These are phyloP conservation scores for Cyprinus carpio DNA, from an alignment of 2,113 vertebrate species.

Conservation along the genomic window DNA sequence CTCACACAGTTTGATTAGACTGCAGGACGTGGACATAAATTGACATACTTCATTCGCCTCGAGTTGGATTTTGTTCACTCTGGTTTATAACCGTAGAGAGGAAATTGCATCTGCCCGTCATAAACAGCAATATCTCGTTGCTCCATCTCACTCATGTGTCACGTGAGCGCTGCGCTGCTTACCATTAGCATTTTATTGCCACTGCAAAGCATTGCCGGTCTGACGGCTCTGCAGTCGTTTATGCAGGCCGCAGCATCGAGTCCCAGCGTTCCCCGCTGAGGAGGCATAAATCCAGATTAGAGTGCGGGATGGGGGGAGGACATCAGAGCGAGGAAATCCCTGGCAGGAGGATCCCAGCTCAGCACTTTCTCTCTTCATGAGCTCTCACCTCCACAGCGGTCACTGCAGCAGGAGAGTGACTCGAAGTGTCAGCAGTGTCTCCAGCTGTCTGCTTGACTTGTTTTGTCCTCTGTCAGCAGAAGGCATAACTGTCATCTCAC, in stretches of 20 bases:
- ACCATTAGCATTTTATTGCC: conserved; percentile 71
- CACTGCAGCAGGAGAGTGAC: conserved; percentile 17
- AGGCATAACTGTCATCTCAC: not conserved
- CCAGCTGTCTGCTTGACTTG: not conserved
- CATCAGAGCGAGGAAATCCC: conserved; percentile 74
- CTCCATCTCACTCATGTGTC: conserved; percentile 53
- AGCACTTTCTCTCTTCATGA: conserved; percentile 62
- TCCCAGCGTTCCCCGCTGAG: conserved; percentile 41
- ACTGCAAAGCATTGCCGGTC: conserved; percentile 71
- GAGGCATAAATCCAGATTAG: conserved; percentile 46
- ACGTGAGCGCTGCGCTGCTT: conserved; percentile 71
- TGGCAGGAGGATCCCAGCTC: conserved; percentile 71
- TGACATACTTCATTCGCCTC: not conserved
- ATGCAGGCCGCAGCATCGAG: not conserved
- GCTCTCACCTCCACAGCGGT: not conserved
- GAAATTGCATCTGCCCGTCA: not conserved
- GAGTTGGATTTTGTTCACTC: not conserved
- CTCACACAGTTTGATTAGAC: not conserved
- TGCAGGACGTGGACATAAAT: not conserved
- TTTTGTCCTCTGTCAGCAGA: not conserved
- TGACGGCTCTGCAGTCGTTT: conserved; percentile 37
- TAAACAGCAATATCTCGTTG: not conserved
- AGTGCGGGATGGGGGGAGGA: conserved; percentile 42
- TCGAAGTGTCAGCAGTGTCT: not conserved
- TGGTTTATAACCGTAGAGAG: not conserved